Base-by-base conservation (phyloP, 2,113 vertebrate species). In the Neolamprologus sp. region DNA sequence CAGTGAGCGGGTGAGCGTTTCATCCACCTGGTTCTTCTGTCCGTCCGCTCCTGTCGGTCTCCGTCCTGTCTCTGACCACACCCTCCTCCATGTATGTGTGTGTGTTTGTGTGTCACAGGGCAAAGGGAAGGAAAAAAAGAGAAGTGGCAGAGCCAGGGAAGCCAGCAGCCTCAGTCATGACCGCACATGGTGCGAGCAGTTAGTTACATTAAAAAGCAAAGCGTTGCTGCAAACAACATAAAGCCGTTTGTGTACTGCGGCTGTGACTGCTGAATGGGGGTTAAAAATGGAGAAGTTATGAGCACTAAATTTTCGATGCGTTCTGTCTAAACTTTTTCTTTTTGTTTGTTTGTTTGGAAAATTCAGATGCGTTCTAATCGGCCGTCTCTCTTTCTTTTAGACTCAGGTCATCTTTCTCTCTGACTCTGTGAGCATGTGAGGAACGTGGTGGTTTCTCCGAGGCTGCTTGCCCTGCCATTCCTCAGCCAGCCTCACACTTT, bases 381-480 rank as follows among this genome's bases (percentile, higher is more conserved):
- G 80, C 83, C 55, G 79, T 82, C 57, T 80, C 49, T 83, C 47
- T 65, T 19, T 79, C 60, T 84, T 88, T 85, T 87, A 87, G 51
- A 84, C 81, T 92, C 75, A 33, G 90, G 80, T 89, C 89, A 49
- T 92, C 68, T 88, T 85, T 89, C 89, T 93, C 85, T 93, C 89
- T 90, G 89, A 88, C 84, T 91, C 88, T 93, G 87, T 73, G 89
- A 92, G 82, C 53, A 60, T 71, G 85, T 89, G 92, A 92, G 91
- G 86, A 91, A 86, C 83, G 28, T 68, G 87, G 90, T 90, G 88
- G 90, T 78, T 95, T 96, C 96, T 97, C 95, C 96, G 54, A 95
- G 95, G 95, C 97, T 96, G 97, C 97, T 97, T 97, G 96, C 97
- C 97, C 95, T 95, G 96, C 95, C 95, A 95, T 95, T 97, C 96